Evolutionary conservation across 2,113 vertebrate genomes (phyloP), one percentile per base, ranked within the genome.

Genomic region (Sisor rabdophorus): DNA sequence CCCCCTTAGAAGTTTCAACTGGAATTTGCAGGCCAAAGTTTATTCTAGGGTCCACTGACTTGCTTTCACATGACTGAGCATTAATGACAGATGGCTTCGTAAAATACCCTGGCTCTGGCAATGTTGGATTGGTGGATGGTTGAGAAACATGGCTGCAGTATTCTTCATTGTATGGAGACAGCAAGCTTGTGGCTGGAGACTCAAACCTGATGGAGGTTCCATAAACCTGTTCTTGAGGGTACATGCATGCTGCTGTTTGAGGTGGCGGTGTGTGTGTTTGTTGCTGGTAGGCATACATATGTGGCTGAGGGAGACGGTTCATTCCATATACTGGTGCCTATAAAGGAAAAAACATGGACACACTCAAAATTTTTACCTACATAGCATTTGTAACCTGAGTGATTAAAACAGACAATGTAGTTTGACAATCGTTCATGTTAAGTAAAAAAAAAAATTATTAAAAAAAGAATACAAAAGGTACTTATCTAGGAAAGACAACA

Each of bases 71-170:
- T 74, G 91, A 85, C 65, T 93, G 90, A 26, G 92, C 83, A 0
- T 86, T 84, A 0, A 86, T 81, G 30, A 85, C 87, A 0, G 89
- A 85, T 47, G 94, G 94, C 79, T 98, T 96, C 50, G 96, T 98
- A 83, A 99, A 98, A 85, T 98, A 99, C 4, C 97, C 97, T 58
- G 97, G 96, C 82, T 97, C 95, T 69, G 97, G 97, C 48, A 99
- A 85, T 0, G 94, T 87, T 54, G 95, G 97, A 80, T 98, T 98
- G 61, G 94, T 91, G 73, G 87, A 91, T 73, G 95, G 90, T 60
- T 92, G 95, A 16, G 93, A 89, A 83, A 94, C 92, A 54, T 95
- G 97, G 83, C 89, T 91, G 76, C 95, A 96, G 84, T 94, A 98
- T 76, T 98, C 96, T 73, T 98, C 95, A 84, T 89, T 89, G 78